Evolutionary conservation across 2,888 invertebrate genomes (phyloP), one percentile per base, ranked within the genome.

Genomic region (Stenoptilia bipunctidactyla): DNA sequence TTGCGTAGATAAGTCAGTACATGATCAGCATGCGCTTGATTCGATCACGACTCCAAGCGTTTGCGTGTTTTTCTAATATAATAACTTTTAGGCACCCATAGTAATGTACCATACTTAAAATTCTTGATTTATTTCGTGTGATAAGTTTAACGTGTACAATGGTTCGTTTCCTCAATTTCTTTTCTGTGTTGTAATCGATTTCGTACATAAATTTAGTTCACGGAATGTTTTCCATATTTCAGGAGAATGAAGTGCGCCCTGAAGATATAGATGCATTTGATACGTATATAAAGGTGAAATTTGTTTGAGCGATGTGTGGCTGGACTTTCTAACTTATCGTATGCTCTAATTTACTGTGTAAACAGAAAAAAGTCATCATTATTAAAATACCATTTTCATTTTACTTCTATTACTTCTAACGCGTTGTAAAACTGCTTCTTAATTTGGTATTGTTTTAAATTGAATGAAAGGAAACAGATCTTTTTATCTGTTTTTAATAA

Each of bases 231-330:
- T 20, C 61, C 30, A 46, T 52, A 55, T 82, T 82, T 46, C 82
- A 82, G 83, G 82, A 82, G 49, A 74, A 66, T 60, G 66, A 73
- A 48, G 73, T 79, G 49, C 65, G 53, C 41, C 67, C 67, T 39
- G 62, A 55, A 45, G 79, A 82, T 56, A 72, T 82, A 61, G 75
- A 82, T 49, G 79, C 79, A 45, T 82, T 82, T 58, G 82, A 82
- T 58, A 74, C 80, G 40, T 82, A 75, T 42, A 82, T 83, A 50
- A 83, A 83, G 83, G 83, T 83, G 80, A 80, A 51, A 49, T 59
- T 61, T 63, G 58, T 60, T 53, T 61, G 52, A 53, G 13, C 35
- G 20, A 20, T 20, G 53, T 52, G 53, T 55, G 53, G 44, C 42
- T 5, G 20, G 8, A 5, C 8, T 20, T 20, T 20, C 8, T 20